Evolutionary conservation across 1,140 invertebrate species (phyloP), one percentile per base, ranked within the genome.

Genomic region (Nasonia vitripennis): DNA sequence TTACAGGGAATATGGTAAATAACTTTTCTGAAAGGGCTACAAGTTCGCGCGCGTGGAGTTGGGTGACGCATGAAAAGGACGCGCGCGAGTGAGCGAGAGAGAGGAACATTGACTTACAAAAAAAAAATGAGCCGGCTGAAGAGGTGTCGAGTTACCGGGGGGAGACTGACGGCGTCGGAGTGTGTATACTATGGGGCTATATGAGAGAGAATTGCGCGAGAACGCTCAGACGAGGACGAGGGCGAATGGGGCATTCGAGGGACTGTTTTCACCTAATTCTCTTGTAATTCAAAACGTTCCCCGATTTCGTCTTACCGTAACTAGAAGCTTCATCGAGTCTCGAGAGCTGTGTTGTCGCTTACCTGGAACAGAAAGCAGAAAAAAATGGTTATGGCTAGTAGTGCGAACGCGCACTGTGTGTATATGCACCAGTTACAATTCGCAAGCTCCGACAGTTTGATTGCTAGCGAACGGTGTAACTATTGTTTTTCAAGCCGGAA

Each of bases 1-100:
- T 84, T 84, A 78, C 75, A 71, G 62, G 20, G 75, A 78, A 78
- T 78, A 78, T 78, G 83, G 75, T 78, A 84, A 84, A 84, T 84
- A 84, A 78, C 27, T 68, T 78, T 84, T 84, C 10, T 20, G 10
- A 45, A 20, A 80, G 45, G 14, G 78, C 55, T 67, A 1, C 2
- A 5, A 34, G 27, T 27, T 27, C 27, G 0, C 27, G 27, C 27
- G 34, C 27, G 7, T 7, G 20, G 34, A 23, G n/a, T 55, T 3
- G 75, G 6, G 20, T 78, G 77, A 68, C 78, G 51, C 55, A 62
- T 9, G 20, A 70, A 80, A 70, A 80, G 78, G 17, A 67, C 78
- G 37, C 73, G 78, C 23, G 77, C 7, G 23, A 27, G 23, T 27
- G 14, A 67, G 51, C 2, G 34, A 68, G 45, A 12, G 51, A 6